These are phyloP conservation scores for Tribolium freemani DNA, from an alignment of 2,888 invertebrate species.

Conservation along the genomic window DNA sequence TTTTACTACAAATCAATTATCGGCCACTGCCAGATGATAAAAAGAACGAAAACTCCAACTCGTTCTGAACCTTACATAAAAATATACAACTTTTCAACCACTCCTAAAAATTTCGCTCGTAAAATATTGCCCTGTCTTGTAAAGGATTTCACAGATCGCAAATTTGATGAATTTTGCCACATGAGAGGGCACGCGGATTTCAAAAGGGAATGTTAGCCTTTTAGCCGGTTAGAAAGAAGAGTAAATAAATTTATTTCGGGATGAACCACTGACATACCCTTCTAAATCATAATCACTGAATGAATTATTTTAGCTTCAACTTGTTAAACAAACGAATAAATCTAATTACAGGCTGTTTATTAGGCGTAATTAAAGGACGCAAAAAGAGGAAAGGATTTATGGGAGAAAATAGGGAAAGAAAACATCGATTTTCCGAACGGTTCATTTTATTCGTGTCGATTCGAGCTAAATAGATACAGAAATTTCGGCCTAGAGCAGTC, in stretches of 20 bases:
- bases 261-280: background rate
- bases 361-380: too few relatives aligned
- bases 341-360: too few relatives aligned
- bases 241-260: background rate
- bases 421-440: background rate
- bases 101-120: background rate
- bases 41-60: background rate
- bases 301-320: background rate
- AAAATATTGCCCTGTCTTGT: conserved; percentile 4
- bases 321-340: too few relatives aligned
- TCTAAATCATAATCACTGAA: background rate
- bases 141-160: background rate
- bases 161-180: conserved; percentile 2
- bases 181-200: background rate
- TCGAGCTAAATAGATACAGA: background rate
- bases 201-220: background rate
- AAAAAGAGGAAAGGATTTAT: too few relatives aligned
- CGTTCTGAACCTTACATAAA: conserved; percentile 4
- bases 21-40: background rate
- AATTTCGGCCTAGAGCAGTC: background rate
- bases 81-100: conserved; percentile 9
- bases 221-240: background rate
- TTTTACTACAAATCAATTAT: conserved; percentile 1
- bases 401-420: background rate
- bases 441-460: background rate